phyloP scores from a whole-genome alignment of 2,888 invertebrate species.

The Crossocerus cetratus region DNA sequence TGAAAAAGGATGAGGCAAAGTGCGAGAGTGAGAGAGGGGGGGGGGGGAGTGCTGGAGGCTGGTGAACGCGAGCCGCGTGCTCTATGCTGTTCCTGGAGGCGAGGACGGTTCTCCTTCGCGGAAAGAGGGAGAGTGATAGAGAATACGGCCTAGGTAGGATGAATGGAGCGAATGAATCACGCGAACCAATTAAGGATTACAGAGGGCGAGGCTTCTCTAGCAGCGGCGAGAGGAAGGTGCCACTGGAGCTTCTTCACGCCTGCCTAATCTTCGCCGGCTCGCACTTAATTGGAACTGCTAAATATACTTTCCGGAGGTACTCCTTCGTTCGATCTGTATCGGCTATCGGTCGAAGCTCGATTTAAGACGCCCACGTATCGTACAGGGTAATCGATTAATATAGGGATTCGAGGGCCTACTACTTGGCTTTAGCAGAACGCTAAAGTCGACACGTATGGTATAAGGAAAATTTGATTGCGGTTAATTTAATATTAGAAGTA shows the following conservation, averaged over 20 bases:
- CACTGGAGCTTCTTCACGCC: slow-evolving; percentile 51
- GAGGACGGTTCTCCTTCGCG: slow-evolving; percentile 60
- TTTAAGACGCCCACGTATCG: background rate
- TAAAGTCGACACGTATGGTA: background rate
- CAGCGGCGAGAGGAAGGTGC: slow-evolving; percentile 29
- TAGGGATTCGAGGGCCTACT: slow-evolving; percentile 7
- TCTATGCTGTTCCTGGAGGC: slow-evolving; percentile 64
- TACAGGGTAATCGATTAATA: background rate
- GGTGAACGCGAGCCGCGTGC: slow-evolving; percentile 34
- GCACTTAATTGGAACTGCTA: slow-evolving; percentile 53
- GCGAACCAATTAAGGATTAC: slow-evolving; percentile 75
- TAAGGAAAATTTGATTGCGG: slow-evolving; percentile 28
- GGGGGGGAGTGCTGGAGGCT: slow-evolving; percentile 16
- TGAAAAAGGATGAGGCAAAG: slow-evolving; percentile 2
- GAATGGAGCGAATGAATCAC: slow-evolving; percentile 75
- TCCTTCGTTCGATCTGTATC: slow-evolving; percentile 18
- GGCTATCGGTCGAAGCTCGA: slow-evolving; percentile 8
- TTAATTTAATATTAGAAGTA: slow-evolving; percentile 31
- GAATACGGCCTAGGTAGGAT: slow-evolving; percentile 65
- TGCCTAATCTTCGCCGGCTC: slow-evolving; percentile 54
- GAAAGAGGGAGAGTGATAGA: slow-evolving; percentile 13
- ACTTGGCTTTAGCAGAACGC: background rate
- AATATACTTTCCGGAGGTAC: slow-evolving; percentile 43
- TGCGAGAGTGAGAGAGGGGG: slow-evolving; percentile 11
- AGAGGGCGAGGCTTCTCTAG: slow-evolving; percentile 47